Base-by-base conservation (phyloP, 1,140 invertebrate genomes). In the Gryllus bimaculatus region DNA sequence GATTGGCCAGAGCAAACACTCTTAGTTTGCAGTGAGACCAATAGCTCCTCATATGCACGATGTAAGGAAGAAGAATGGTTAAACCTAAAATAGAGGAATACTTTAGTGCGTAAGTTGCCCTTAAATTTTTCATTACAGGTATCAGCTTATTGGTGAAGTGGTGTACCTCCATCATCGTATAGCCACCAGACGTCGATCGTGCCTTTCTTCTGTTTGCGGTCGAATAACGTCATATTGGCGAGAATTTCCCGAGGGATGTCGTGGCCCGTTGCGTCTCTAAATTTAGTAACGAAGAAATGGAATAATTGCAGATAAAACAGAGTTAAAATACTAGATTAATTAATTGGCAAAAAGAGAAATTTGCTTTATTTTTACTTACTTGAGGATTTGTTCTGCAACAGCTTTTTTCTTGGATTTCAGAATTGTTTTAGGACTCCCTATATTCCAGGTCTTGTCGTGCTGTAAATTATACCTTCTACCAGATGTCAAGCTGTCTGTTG, bases 151-250 rank as follows among this genome's bases (percentile, higher is more conserved):
- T 39, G 26, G 5, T 2, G 26, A 39, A 39, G 26, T 5, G 26
- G 26, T 39, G 26, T 84, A 90, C 95, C 95, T 84, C 96, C 97
- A 87, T 98, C 97, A 86, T 98, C 97, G 86, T 98, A 98, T 75
- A 98, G 86, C 97, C 97, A 98, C 94, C 96, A 98, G 26, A 98
- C 96, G 86, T 98, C 96, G 80, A 98, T 93, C 0, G 90, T 93
- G 47, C 95, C 94, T 83, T 90, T 88, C 78, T 90, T 89, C 87
- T 92, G 90, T 75, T 89, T 88, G 76, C 84, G 84, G 76, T 87
- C 85, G 84, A 96, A 96, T 77, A 92, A 86, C 47, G 90, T 91
- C 77, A 80, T 89, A 76, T 88, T 90, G n/a, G 89, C 86, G 10
- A 92, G 83, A 13, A 91, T 86, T 49, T 90, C 89, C 80, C 89